These are phyloP conservation scores for Strigops habroptila DNA, from an alignment of 2,113 vertebrate genomes.

Conservation along the genomic window DNA sequence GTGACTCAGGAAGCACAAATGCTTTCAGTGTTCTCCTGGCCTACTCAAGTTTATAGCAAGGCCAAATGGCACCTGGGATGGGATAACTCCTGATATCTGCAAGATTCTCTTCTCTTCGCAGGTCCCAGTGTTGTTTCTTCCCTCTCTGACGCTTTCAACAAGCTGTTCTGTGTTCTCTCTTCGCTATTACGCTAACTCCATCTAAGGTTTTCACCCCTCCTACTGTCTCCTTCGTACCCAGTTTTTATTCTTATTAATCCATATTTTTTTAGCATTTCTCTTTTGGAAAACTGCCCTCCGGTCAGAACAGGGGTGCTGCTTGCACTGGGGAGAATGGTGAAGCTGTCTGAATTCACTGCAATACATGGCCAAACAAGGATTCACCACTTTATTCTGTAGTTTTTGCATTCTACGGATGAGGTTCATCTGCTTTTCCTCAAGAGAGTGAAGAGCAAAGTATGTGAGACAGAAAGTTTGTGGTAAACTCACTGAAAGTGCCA, in stretches of 20 bases:
- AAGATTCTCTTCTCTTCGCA: not conserved
- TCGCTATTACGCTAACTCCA: not conserved
- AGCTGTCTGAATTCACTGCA: not conserved
- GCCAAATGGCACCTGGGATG: not conserved
- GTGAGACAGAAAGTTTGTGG: not conserved
- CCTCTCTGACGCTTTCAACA: not conserved
- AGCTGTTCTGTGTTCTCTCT: not conserved
- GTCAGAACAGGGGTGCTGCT: not conserved
- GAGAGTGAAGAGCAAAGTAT: not conserved
- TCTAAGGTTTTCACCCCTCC: not conserved
- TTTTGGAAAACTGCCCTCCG: not conserved
- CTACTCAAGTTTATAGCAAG: not conserved
- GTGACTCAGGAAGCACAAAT: not conserved
- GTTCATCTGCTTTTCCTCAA: not conserved
- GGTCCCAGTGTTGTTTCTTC: too few relatives aligned
- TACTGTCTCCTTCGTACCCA: not conserved
- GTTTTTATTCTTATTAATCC: not conserved
- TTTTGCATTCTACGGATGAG: not conserved
- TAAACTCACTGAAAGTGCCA: fast-evolving
- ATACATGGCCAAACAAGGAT: not conserved
- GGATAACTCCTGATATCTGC: not conserved
- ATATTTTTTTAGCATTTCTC: not conserved
- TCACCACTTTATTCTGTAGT: not conserved
- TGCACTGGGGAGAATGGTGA: not conserved
- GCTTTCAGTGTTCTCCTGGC: not conserved